Percentiles rank a stretch among this genome's conserved stretches.
These are phyloP conservation scores for Drosophila carrolli DNA, from an alignment of 1,140 invertebrate genomes.

Conservation along the genomic window DNA sequence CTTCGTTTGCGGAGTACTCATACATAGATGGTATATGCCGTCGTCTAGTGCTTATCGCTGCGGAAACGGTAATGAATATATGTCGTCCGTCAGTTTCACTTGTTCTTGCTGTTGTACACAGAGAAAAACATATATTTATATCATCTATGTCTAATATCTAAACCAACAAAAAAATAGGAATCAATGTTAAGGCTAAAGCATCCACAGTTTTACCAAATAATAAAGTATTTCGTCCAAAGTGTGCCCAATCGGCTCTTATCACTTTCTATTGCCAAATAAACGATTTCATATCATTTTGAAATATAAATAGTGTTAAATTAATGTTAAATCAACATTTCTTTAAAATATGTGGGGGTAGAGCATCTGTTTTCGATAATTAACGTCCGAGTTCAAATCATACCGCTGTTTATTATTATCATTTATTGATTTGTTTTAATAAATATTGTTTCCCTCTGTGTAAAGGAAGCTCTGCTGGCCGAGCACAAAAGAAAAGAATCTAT, in stretches of 20 bases:
- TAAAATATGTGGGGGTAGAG: no score
- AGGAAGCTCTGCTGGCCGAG: constrained; percentile 37
- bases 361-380: background rate
- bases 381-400: background rate
- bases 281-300: no score
- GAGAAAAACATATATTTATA: background rate
- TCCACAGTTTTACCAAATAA: no score
- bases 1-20: constrained; percentile 43
- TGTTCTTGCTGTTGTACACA: constrained; percentile 26
- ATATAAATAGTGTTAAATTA: background rate
- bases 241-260: no score
- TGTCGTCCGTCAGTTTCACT: constrained; percentile 56
- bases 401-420: background rate
- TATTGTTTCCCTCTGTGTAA: background rate
- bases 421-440: no score
- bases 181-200: no score
- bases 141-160: no score
- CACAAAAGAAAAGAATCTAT: constrained; percentile 73
- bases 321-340: no score
- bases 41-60: constrained; percentile 72
- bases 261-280: no score
- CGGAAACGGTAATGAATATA: constrained; percentile 81
- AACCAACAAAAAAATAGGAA: no score
- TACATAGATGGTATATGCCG: constrained; percentile 38
- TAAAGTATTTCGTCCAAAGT: no score